Evolutionary conservation across 1,140 invertebrate species (phyloP), one percentile per base, ranked within the genome.

Genomic region (Oryctes rhinoceros): DNA sequence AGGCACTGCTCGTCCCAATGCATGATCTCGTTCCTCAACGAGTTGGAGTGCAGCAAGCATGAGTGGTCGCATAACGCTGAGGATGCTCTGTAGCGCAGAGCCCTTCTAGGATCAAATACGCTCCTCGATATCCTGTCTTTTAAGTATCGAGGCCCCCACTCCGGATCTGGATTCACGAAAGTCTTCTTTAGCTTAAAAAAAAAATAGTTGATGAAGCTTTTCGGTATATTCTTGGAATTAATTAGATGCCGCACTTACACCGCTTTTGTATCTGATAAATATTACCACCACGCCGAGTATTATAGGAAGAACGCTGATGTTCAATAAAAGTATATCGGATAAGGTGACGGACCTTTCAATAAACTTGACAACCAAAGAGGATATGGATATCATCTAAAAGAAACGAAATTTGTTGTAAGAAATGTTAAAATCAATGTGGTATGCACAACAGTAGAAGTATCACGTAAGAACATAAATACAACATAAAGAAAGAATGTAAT

Each of bases 211-310:
- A 30, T 30, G 24, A 2, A 30, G 24, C 2, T 30, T 30, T 30
- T 30, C 24, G 24, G 24, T 2, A 30, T 30, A 1, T 30, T 30
- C 2, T 30, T 30, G 0, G 0, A 30, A 30, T 30, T 30, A 18
- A 67, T 35, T n/a, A 5, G 4, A 67, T 67, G 5, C 13, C 10
- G 20, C 30, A 30, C 75, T 76, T 76, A 76, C 75, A 4, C 75
- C 75, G 18, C 39, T 76, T 48, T 76, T 76, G 47, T 76, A 76
- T 44, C 47, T 76, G 48, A 76, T 24, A 76, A 76, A 44, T 18
- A 76, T 37, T n/a, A 76, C 9, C 3, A 48, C 4, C 7, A 39
- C 75, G 7, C 75, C 75, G 11, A 20, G n/a, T 44, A 76, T 4
- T 9, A 35, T 5, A 5, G 75, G 75, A 47, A 76, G 39, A 11